Conservation (phyloP, 2,797 vertebrate species). For the Chaunax sp. region DNA sequence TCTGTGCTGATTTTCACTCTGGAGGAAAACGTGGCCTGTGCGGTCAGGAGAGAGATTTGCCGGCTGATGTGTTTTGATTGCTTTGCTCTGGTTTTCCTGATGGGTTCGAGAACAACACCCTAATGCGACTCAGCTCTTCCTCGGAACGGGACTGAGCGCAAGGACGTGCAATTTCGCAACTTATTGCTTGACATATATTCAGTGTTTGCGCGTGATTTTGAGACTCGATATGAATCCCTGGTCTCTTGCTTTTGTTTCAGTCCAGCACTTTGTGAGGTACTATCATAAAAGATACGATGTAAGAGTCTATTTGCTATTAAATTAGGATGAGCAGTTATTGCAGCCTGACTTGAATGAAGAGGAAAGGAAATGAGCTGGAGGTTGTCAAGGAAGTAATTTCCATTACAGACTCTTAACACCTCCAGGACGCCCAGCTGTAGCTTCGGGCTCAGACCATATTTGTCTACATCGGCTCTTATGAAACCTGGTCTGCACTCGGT, state of each 20-base stretch:
- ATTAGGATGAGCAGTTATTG: conserved; percentile 19
- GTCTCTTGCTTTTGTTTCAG: conserved; percentile 29
- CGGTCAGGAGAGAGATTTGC: conserved; percentile 16
- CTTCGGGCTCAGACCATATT: conserved; percentile 18
- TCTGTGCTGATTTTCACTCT: background rate
- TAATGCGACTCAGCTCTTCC: conserved; percentile 19
- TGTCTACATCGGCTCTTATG: conserved; percentile 26
- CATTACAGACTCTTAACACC: conserved; percentile 41
- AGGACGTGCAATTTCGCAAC: conserved; percentile 6
- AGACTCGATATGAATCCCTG: background rate
- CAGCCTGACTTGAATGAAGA: conserved; percentile 32
- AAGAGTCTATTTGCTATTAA: conserved; percentile 36
- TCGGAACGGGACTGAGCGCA: background rate
- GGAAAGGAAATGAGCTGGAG: conserved; percentile 47
- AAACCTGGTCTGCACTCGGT: conserved; percentile 30
- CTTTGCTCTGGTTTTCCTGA: conserved; percentile 28
- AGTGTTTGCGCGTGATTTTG: background rate
- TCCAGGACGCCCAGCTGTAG: conserved; percentile 37
- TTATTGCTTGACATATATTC: conserved; percentile 2
- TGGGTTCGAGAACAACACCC: conserved; percentile 2
- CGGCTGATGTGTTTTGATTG: conserved; percentile 19
- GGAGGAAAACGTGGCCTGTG: conserved; percentile 1
- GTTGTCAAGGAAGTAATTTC: conserved; percentile 54
- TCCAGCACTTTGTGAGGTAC: conserved; percentile 14
- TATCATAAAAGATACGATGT: conserved; percentile 14